Conservation (phyloP, 2,888 invertebrate species). For the Toxonevra muliebris region DNA sequence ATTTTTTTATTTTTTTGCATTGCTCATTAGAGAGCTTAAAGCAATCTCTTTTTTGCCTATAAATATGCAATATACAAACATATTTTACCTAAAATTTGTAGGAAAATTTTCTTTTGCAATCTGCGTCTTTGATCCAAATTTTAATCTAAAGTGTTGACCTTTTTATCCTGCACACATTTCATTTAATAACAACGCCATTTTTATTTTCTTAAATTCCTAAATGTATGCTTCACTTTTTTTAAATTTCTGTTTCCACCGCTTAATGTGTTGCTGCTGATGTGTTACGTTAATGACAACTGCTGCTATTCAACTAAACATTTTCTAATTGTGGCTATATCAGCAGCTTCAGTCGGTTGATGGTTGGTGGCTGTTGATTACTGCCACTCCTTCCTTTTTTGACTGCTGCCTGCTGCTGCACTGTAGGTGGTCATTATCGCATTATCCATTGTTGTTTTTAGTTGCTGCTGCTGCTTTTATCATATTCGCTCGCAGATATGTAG, state of each 20-base stretch:
- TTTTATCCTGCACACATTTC: no score
- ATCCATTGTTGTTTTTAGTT: not conserved
- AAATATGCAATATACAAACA: no score
- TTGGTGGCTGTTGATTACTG: not conserved
- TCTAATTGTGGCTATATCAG: not conserved
- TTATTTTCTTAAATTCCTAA: not conserved
- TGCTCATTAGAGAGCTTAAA: no score
- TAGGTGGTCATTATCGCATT: constrained; percentile 3
- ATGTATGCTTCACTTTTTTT: not conserved
- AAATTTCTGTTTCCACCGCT: not conserved
- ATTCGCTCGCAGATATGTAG: not conserved
- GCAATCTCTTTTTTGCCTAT: no score
- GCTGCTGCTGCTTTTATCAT: not conserved
- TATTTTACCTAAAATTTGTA: no score
- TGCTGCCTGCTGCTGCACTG: not conserved
- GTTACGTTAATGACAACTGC: constrained; percentile 17
- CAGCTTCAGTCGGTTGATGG: not conserved
- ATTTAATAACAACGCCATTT: no score
- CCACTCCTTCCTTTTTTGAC: no score
- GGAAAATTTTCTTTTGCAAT: no score
- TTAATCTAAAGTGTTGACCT: no score
- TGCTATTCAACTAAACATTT: constrained; percentile 3
- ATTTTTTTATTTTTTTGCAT: no score
- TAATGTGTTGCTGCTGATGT: not conserved
- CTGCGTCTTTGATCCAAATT: no score